phyloP scores from a whole-genome alignment of 1,140 invertebrate species.

The Lordiphosa clarofinis region DNA sequence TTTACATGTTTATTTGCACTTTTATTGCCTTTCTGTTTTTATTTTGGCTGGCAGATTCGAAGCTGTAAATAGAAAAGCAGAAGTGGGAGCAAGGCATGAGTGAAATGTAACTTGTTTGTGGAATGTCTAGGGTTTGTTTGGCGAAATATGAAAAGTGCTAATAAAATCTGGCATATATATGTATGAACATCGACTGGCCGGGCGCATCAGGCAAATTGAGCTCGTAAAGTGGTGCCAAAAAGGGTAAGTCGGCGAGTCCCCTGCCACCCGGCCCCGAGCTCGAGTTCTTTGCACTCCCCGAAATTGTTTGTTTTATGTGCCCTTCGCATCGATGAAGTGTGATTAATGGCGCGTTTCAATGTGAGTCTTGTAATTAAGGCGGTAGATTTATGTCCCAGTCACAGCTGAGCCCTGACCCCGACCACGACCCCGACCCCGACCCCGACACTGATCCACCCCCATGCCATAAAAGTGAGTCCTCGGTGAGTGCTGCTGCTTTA shows the following conservation, averaged over 20 bases:
- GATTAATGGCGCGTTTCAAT: conserved; percentile 70
- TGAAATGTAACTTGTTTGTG: background rate
- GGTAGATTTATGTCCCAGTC: conserved; percentile 56
- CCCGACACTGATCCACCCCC: background rate
- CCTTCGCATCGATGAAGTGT: conserved; percentile 68
- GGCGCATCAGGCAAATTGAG: conserved; percentile 34
- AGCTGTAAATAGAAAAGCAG: conserved; percentile 51
- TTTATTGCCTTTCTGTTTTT: conserved; percentile 53
- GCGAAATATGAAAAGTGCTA: conserved; percentile 64
- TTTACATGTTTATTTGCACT: conserved; percentile 74
- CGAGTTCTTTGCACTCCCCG: conserved; percentile 5
- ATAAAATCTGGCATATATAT: conserved; percentile 57
- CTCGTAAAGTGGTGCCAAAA: conserved; percentile 50
- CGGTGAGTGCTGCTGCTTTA: conserved; percentile 33
- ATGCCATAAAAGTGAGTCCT: conserved; percentile 30
- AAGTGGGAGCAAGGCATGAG: background rate
- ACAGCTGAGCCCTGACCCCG: conserved; percentile 46
- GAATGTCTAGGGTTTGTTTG: background rate
- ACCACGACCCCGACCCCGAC: background rate
- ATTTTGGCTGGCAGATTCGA: conserved; percentile 9
- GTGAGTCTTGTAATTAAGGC: conserved; percentile 67
- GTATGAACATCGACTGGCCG: conserved; percentile 26
- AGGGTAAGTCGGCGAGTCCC: conserved; percentile 17
- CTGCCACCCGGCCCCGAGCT: background rate
- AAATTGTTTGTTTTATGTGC: conserved; percentile 68